Conservation (phyloP, 92 coral and sea anemone genomes). For the Desmophyllum pertusum region DNA sequence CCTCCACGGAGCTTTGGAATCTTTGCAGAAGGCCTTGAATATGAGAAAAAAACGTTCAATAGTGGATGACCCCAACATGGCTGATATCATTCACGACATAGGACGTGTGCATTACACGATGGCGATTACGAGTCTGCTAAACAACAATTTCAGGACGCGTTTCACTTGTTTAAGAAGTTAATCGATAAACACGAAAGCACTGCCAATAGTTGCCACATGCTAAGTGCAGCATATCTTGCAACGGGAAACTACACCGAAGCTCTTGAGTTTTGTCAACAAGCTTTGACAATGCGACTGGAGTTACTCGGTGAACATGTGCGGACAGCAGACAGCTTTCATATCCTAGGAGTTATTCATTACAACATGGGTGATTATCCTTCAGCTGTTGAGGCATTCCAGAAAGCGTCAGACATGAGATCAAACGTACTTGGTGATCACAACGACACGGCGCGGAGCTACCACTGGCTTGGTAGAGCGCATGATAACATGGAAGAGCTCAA, state of each 20-base stretch:
- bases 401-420: neutral
- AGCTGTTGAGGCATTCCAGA: conserved; percentile 10
- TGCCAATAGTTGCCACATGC: neutral
- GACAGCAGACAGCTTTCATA: neutral
- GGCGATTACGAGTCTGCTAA: neutral
- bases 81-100: neutral
- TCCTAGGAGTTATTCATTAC: neutral
- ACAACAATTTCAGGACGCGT: neutral
- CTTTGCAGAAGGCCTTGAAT: conserved; percentile 9
- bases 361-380: neutral
- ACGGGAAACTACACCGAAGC: neutral
- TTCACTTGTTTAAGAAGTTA: neutral
- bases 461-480: no score
- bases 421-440: no score
- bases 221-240: neutral
- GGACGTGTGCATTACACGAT: neutral
- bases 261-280: neutral
- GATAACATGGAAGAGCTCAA: neutral
- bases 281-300: neutral
- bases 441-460: no score
- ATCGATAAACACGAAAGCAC: neutral
- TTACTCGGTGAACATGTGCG: neutral
- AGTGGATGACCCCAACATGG: neutral
- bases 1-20: neutral
- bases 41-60: neutral